Evolutionary conservation across 2,888 invertebrate genomes (phyloP).

Genomic region (Nebria salina): DNA sequence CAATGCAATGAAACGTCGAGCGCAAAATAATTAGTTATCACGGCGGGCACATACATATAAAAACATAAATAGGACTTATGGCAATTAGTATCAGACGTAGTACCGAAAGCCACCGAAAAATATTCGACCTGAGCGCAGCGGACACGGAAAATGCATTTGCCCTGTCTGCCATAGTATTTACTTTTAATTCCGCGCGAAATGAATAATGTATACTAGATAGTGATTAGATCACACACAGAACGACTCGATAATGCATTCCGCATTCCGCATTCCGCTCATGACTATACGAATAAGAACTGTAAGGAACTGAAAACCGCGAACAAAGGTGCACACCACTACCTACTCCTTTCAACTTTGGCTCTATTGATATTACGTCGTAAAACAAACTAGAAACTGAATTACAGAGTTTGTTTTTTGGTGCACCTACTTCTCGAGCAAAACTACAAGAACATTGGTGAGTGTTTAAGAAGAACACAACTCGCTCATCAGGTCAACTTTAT

Average conservation of each 20-base stretch:
- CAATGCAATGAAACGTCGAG: neutral
- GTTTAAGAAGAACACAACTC: neutral
- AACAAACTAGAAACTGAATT: conserved; percentile 12
- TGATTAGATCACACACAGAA: neutral
- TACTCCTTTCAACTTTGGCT: neutral
- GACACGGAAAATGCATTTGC: conserved; percentile 42
- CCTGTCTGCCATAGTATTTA: neutral
- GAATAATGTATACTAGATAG: neutral
- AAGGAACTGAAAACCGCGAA: neutral
- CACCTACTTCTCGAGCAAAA: no score
- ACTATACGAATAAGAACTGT: neutral
- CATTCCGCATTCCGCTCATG: neutral
- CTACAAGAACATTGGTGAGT: neutral
- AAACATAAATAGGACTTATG: conserved; percentile 44
- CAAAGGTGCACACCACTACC: neutral
- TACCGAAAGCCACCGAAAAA: neutral
- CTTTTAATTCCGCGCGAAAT: neutral
- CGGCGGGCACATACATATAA: conserved; percentile 18
- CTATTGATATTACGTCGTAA: conserved; percentile 8
- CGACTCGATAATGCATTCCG: neutral
- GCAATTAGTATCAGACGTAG: conserved; percentile 26
- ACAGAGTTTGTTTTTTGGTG: neutral
- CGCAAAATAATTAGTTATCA: conserved; percentile 39
- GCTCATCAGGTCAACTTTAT: neutral
- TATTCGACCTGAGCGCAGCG: conserved; percentile 11